Percentiles rank a stretch among this genome's conserved stretches.
Conservation (phyloP, 2,888 invertebrate species). For the Eudasyphora cyanicolor region DNA sequence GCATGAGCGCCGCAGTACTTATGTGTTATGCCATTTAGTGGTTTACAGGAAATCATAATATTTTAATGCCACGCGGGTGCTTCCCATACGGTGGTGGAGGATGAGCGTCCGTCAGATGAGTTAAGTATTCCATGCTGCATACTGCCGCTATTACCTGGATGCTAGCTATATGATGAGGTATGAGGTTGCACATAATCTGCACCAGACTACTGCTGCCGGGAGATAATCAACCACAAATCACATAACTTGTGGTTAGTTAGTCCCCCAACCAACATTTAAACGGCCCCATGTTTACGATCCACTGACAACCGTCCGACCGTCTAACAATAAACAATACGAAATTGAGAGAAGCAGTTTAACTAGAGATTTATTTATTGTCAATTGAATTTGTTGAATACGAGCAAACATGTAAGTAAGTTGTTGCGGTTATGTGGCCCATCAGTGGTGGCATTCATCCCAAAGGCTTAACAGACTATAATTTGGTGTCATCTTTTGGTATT, state of each 20-base stretch:
- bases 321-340: not conserved
- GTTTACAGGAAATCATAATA: slow-evolving; percentile 55
- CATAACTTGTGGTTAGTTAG: slow-evolving; percentile 28
- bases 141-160: too few species aligned
- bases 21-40: slow-evolving; percentile 28
- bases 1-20: not conserved
- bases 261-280: not conserved
- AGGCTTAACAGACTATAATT: slow-evolving; percentile 44
- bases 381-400: slow-evolving; percentile 35
- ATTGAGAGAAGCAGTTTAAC: slow-evolving; percentile 38
- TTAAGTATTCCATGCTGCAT: not conserved
- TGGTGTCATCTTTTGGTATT: slow-evolving; percentile 53
- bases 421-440: not conserved
- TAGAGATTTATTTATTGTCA: slow-evolving; percentile 50
- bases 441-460: not conserved
- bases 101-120: not conserved
- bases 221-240: slow-evolving; percentile 49
- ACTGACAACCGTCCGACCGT: not conserved
- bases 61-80: slow-evolving; percentile 37
- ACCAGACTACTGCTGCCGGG: not conserved
- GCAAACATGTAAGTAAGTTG: too few species aligned
- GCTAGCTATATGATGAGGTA: too few species aligned
- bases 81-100: not conserved
- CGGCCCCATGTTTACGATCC: too few species aligned
- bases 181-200: not conserved